A percentile compares a stretch with the other conserved stretches of the same genome.
phyloP scores from a whole-genome alignment of 1,140 invertebrate genomes.

The Papilio dardanus region DNA sequence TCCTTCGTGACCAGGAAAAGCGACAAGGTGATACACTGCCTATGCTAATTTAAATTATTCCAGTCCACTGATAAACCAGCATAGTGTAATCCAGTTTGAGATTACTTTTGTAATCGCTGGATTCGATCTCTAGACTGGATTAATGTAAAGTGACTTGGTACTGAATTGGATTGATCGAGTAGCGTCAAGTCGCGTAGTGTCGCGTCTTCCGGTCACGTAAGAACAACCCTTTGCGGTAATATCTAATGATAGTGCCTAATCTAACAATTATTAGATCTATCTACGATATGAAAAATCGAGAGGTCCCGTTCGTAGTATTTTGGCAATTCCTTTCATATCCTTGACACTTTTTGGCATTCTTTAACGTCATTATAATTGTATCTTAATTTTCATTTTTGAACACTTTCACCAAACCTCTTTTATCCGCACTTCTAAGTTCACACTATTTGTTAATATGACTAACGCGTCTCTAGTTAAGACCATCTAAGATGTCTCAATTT shows the following conservation, averaged over 20 bases:
- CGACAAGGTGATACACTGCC: too few species aligned
- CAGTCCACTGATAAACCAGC: too few species aligned
- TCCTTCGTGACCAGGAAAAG: neutral
- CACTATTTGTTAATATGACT: neutral
- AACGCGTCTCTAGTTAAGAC: neutral
- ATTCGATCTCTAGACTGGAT: too few species aligned
- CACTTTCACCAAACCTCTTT: neutral
- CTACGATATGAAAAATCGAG: slow-evolving; percentile 76
- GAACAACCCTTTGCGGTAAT: slow-evolving; percentile 26
- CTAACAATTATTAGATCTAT: slow-evolving; percentile 52
- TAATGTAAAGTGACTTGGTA: too few species aligned
- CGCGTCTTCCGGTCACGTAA: neutral
- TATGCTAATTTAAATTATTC: too few species aligned
- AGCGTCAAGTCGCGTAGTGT: neutral
- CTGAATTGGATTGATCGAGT: too few species aligned
- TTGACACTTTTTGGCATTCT: slow-evolving; percentile 62
- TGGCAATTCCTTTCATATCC: slow-evolving; percentile 60
- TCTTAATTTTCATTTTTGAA: neutral
- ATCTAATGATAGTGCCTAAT: slow-evolving; percentile 49
- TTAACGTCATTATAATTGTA: slow-evolving; percentile 26
- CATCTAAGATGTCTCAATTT: slow-evolving; percentile 35
- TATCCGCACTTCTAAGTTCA: slow-evolving; percentile 20
- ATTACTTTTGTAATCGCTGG: too few species aligned
- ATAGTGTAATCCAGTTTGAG: too few species aligned
- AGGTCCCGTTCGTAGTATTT: slow-evolving; percentile 72